Evolutionary conservation across 2,113 vertebrate genomes (phyloP).

Genomic region (Neolamprologus falcicula): DNA sequence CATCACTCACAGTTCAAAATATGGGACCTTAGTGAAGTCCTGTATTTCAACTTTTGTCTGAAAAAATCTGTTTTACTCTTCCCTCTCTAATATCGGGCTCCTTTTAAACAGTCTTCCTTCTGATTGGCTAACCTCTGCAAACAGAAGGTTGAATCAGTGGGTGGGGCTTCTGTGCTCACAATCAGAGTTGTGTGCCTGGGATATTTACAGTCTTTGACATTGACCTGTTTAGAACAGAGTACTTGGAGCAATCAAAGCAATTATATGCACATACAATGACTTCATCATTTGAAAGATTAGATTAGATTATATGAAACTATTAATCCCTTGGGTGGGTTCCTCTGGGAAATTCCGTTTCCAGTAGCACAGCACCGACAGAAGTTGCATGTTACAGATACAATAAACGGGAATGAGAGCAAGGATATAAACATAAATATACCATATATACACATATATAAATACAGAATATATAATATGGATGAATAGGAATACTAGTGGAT

Average conservation of each 20-base stretch:
- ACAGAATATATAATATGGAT: no score
- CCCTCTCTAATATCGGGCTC: not conserved
- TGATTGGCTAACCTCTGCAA: not conserved
- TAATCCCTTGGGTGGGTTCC: not conserved
- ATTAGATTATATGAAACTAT: not conserved
- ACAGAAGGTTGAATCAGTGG: not conserved
- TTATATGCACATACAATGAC: not conserved
- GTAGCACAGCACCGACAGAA: not conserved
- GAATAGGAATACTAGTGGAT: no score
- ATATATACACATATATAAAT: no score
- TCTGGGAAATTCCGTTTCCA: not conserved
- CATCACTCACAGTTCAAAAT: not conserved
- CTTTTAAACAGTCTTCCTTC: not conserved
- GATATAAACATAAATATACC: not conserved
- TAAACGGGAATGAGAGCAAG: not conserved
- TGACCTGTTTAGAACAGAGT: not conserved
- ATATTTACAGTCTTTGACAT: not conserved
- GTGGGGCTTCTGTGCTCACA: not conserved
- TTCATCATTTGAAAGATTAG: not conserved
- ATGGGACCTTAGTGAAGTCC: not conserved
- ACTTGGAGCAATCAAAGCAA: not conserved
- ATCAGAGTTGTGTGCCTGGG: not conserved
- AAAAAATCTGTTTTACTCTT: not conserved
- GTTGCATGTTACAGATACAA: not conserved
- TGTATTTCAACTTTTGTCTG: not conserved